phyloP scores from a whole-genome alignment of 2,113 vertebrate genomes.

The Neogale vison region DNA sequence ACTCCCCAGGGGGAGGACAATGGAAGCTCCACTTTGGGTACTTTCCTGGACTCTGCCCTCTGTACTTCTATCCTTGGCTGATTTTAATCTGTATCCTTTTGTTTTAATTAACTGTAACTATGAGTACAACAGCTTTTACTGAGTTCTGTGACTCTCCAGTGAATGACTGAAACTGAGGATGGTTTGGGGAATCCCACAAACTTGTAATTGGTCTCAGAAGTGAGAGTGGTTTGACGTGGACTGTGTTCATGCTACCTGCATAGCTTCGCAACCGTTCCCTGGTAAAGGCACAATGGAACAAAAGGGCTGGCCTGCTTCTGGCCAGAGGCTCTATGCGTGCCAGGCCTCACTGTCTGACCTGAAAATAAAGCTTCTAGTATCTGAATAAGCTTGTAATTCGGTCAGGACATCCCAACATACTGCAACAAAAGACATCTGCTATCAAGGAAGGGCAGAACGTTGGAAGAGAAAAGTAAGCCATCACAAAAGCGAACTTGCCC shows the following conservation, averaged over 20 bases:
- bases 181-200: background rate
- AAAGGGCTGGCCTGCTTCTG: background rate
- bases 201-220: background rate
- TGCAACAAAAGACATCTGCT: background rate
- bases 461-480: background rate
- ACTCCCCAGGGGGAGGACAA: background rate
- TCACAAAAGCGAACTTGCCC: background rate
- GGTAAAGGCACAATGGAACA: background rate
- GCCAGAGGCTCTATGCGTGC: background rate
- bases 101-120: too few species aligned
- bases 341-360: background rate
- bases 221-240: background rate
- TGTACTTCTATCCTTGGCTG: background rate
- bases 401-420: background rate
- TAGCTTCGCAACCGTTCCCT: background rate
- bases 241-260: background rate
- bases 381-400: background rate
- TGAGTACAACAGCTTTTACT: background rate
- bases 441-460: background rate
- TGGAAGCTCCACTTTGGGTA: accelerated
- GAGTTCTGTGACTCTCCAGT: background rate
- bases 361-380: background rate
- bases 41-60: background rate
- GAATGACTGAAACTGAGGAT: background rate
- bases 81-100: background rate